These are phyloP conservation scores for Cheirogaleus major DNA, from an alignment of 2,797 vertebrate genomes.

Conservation along the genomic window DNA sequence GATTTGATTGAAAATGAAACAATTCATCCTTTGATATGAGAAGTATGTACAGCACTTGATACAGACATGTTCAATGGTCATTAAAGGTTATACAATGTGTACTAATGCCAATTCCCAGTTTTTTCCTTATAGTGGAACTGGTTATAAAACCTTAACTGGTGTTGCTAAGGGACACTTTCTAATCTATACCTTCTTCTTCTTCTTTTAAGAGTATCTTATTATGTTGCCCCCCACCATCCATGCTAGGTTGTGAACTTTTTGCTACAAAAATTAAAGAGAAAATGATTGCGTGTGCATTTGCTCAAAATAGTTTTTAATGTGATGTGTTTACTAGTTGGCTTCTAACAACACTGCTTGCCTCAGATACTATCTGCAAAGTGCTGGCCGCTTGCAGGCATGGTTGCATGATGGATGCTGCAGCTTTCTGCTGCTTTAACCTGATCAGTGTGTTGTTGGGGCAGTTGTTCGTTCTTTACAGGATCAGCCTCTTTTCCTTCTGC, in stretches of 20 bases:
- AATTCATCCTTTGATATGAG: background rate
- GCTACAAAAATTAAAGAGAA: background rate
- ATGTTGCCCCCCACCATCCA: background rate
- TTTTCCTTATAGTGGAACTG: background rate
- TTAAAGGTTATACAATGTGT: background rate
- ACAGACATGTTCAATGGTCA: background rate
- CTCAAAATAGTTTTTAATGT: background rate
- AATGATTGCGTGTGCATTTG: background rate
- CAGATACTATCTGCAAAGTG: background rate
- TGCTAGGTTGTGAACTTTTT: background rate
- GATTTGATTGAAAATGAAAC: background rate
- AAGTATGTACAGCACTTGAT: background rate
- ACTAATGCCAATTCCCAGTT: background rate
- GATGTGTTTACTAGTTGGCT: background rate
- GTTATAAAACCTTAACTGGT: background rate
- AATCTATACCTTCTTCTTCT: background rate
- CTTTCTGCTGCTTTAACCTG: background rate
- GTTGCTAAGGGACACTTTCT: background rate
- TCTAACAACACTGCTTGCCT: background rate
- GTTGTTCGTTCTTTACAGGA: background rate
- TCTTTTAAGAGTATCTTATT: background rate
- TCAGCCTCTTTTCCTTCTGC: background rate
- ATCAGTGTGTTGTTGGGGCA: background rate
- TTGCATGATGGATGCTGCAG: constrained; percentile 29
- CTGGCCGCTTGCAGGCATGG: background rate